These are phyloP conservation scores for Ptiloglossa arizonensis DNA, from an alignment of 1,140 invertebrate species.

Conservation along the genomic window DNA sequence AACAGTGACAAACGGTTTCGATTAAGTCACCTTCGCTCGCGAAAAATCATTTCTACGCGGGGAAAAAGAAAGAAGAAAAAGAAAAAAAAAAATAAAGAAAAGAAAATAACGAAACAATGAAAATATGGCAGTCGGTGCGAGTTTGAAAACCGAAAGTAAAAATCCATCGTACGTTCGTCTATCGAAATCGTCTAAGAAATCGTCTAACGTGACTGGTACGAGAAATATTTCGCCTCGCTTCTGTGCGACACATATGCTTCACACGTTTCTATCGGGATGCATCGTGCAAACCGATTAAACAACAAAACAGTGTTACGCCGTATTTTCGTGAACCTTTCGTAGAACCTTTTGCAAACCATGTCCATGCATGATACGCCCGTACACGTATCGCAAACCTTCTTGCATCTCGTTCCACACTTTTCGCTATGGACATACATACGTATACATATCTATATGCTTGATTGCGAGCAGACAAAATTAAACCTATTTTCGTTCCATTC, in stretches of 20 bases:
- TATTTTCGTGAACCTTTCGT: not conserved
- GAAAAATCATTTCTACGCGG: too few species aligned
- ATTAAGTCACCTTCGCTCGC: not conserved
- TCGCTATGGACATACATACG: conserved; percentile 40
- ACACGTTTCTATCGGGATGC: conserved; percentile 6
- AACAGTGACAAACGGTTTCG: conserved; percentile 19
- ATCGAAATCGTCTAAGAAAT: too few species aligned
- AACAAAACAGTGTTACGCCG: not conserved
- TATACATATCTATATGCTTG: conserved; percentile 8
- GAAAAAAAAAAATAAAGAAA: too few species aligned
- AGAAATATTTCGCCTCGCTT: too few species aligned
- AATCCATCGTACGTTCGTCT: not conserved
- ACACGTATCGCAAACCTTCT: conserved; percentile 3
- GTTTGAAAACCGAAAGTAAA: not conserved
- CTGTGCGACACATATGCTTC: not conserved
- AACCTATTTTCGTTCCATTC: conserved; percentile 58
- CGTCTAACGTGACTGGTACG: too few species aligned
- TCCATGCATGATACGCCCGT: conserved; percentile 34
- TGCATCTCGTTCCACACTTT: conserved; percentile 36
- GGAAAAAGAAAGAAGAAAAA: too few species aligned
- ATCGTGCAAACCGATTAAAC: conserved; percentile 24
- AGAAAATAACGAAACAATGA: too few species aligned
- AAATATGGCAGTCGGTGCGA: too few species aligned
- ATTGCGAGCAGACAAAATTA: conserved; percentile 28
- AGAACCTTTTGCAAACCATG: conserved; percentile 17